These are phyloP conservation scores for Eciton burchellii DNA, from an alignment of 1,140 invertebrate genomes.

Conservation along the genomic window DNA sequence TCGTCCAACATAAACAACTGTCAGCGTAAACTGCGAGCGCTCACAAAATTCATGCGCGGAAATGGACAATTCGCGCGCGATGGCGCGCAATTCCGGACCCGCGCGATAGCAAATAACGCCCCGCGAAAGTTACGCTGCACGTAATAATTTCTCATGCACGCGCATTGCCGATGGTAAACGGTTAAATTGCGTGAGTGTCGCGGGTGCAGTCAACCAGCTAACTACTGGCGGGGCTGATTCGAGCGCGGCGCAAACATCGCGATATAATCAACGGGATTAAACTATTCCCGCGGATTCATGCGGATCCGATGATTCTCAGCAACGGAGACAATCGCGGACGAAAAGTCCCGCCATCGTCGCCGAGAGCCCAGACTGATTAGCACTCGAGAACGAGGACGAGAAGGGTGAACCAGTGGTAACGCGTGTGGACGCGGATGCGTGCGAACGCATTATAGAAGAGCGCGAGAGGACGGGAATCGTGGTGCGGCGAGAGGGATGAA, in stretches of 20 bases:
- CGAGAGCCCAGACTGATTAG: constrained; percentile 44
- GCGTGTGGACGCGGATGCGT: neutral
- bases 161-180: constrained; percentile 5
- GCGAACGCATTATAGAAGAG: constrained; percentile 4
- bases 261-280: constrained; percentile 72
- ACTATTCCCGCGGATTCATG: constrained; percentile 23
- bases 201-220: constrained; percentile 33
- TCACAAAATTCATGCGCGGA: neutral
- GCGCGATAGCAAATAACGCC: constrained; percentile 14
- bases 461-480: neutral
- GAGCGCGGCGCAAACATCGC: constrained; percentile 64
- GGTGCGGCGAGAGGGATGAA: constrained; percentile 18
- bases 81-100: constrained; percentile 18
- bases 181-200: constrained; percentile 39
- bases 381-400: neutral
- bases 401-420: neutral
- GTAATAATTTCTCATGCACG: constrained; percentile 14
- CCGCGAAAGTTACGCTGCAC: constrained; percentile 16
- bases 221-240: constrained; percentile 41
- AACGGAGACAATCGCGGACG: neutral
- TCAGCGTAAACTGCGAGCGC: neutral
- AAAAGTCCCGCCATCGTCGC: constrained; percentile 49
- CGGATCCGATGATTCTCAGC: constrained; percentile 10
- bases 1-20: too few relatives aligned
- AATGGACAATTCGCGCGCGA: constrained; percentile 23